Conservation (phyloP, 2,888 invertebrate genomes). For the Caenorhabditis drosophilae region DNA sequence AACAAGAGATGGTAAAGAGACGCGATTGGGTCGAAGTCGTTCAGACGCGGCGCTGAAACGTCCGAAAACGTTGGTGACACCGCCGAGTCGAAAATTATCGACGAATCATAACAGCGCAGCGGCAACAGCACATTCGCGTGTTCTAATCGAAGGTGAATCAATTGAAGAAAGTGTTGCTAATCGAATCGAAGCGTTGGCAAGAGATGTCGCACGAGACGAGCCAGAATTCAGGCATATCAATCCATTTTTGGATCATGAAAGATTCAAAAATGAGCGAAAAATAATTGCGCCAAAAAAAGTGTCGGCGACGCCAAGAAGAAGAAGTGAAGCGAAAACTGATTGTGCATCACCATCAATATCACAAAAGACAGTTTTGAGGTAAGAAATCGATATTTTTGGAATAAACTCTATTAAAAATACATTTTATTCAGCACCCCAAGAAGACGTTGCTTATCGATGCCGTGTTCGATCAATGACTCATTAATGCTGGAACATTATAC, state of each 20-base stretch:
- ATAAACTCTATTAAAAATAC: too few relatives aligned
- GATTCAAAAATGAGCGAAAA: conserved; percentile 34
- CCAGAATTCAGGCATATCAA: conserved; percentile 18
- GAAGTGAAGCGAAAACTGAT: conserved; percentile 31
- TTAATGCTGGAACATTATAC: background rate
- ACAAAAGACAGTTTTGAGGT: background rate
- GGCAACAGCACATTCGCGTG: background rate
- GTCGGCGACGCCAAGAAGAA: conserved; percentile 10
- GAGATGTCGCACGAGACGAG: conserved; percentile 24
- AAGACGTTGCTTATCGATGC: conserved; percentile 38
- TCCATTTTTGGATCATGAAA: conserved; percentile 33
- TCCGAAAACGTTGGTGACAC: conserved; percentile 11
- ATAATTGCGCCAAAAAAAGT: conserved; percentile 28
- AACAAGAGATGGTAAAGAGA: conserved; percentile 15
- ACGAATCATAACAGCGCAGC: conserved; percentile 11
- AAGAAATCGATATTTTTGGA: background rate
- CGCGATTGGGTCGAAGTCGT: conserved; percentile 51
- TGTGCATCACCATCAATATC: too few relatives aligned
- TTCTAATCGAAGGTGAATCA: conserved; percentile 23
- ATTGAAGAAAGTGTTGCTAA: conserved; percentile 1
- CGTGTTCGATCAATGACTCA: conserved; percentile 20
- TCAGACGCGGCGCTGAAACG: conserved; percentile 53
- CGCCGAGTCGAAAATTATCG: conserved; percentile 20
- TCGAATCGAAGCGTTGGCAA: conserved; percentile 28
- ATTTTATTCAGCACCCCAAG: conserved; percentile 5